A percentile compares a stretch with the other conserved stretches of the same genome.
phyloP scores from a whole-genome alignment of 2,113 vertebrate genomes.

The Sinocyclocheilus maitianheensis region DNA sequence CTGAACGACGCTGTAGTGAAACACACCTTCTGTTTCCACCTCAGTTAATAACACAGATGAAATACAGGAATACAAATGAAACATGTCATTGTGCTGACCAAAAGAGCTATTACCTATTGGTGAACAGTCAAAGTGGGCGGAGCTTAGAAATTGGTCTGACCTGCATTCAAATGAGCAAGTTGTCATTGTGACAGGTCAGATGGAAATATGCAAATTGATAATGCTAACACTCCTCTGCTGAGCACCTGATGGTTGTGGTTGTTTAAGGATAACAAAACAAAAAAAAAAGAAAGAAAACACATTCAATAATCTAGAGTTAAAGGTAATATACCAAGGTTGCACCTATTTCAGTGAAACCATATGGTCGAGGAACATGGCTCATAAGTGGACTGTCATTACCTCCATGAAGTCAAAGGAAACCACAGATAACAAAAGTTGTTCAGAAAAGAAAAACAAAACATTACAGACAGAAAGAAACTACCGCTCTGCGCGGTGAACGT shows the following conservation, averaged over 20 bases:
- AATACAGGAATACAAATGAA: slow-evolving; percentile 26
- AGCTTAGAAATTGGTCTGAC: slow-evolving; percentile 44
- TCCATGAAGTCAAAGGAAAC: slow-evolving; percentile 78
- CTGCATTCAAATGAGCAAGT: slow-evolving; percentile 62
- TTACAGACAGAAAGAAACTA: slow-evolving; percentile 63
- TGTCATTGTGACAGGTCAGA: slow-evolving; percentile 60
- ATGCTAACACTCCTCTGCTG: slow-evolving; percentile 66
- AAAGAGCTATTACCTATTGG: slow-evolving; percentile 8
- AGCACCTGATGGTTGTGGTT: slow-evolving; percentile 70
- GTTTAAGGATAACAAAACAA: slow-evolving; percentile 53
- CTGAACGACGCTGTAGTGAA: slow-evolving; percentile 63
- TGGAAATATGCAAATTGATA: slow-evolving; percentile 67
- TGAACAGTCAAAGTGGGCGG: slow-evolving; percentile 37
- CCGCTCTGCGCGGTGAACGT: slow-evolving; percentile 56
- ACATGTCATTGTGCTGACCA: slow-evolving; percentile 31
- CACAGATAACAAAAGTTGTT: slow-evolving; percentile 61
- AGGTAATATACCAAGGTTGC: slow-evolving; percentile 69
- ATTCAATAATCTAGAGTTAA: slow-evolving; percentile 75
- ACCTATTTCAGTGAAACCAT: slow-evolving; percentile 69
- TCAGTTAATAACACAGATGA: slow-evolving; percentile 11
- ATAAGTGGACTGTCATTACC: slow-evolving; percentile 74
- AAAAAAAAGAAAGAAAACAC: slow-evolving; percentile 64
- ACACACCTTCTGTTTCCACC: slow-evolving; percentile 58
- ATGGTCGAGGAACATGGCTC: slow-evolving; percentile 77
- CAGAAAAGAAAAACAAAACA: slow-evolving; percentile 69